Evolutionary conservation across 2,113 vertebrate genomes (phyloP).

Genomic region (Serinus canaria): DNA sequence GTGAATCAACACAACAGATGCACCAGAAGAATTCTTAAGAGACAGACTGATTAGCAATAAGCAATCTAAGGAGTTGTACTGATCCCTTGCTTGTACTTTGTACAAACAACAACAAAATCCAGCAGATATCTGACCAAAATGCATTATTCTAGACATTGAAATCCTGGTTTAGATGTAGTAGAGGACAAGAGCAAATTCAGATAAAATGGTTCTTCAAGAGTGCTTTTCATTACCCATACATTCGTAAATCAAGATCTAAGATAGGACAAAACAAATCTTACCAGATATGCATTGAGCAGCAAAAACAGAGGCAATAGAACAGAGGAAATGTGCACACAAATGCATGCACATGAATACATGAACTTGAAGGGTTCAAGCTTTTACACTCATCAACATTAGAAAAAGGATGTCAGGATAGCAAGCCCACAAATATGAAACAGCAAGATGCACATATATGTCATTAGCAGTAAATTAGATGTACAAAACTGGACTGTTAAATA

Average conservation of each 20-base stretch:
- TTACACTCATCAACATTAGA: neutral
- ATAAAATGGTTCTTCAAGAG: neutral
- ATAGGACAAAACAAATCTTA: neutral
- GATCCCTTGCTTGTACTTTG: neutral
- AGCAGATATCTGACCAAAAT: neutral
- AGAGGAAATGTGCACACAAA: neutral
- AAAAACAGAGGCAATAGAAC: neutral
- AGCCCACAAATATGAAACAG: neutral
- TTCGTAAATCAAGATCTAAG: neutral
- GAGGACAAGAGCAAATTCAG: neutral
- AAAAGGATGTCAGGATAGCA: neutral
- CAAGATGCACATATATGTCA: neutral
- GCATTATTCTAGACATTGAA: neutral
- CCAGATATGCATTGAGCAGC: neutral
- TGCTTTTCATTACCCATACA: neutral
- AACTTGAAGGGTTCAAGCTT: neutral
- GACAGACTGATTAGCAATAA: neutral
- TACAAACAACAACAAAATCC: neutral
- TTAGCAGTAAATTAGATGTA: neutral
- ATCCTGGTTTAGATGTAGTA: neutral
- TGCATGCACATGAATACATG: neutral
- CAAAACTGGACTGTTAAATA: neutral
- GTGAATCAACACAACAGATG: neutral
- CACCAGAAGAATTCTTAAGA: neutral
- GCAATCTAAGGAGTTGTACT: neutral